Evolutionary conservation across 2,113 vertebrate genomes (phyloP), one percentile per base, ranked within the genome.

Genomic region (Grammomys dolichurus): DNA sequence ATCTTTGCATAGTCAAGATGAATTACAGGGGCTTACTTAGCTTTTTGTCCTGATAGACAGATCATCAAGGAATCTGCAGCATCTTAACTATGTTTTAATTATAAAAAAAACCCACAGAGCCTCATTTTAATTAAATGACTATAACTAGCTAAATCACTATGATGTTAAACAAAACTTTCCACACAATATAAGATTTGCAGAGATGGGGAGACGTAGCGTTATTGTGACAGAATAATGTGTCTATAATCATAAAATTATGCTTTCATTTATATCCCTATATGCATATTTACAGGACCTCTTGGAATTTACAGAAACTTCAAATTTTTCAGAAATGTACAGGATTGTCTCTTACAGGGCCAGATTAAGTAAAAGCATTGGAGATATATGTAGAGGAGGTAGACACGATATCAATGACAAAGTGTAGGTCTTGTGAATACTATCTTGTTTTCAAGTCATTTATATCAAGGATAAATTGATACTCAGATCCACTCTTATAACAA

Each of bases 31-130:
- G 9, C 33, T 54, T 11, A 81, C 22, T 36, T 14, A 90, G 22
- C 31, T 56, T 2, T 14, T 3, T 11, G 14, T 60, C 19, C n/a
- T 67, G 20, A 91, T 40, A n/a, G 19, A 14, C 33, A 67, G 58
- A 58, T 7, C 19, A 90, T 56, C 58, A 77, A 51, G 63, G 16
- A 85, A 43, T 60, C 46, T 63, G 12, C 43, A 33, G 9, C 12
- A 28, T 82, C 19, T 58, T 95, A 94, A 51, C 77, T 82, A 51
- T 36, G 33, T 4, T 88, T 81, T 75, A 88, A 91, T 91, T 90
- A 87, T n/a, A 90, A 3, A 63, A 63, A 56, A 24, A 89, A 51
- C 43, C 69, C 73, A 46, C 36, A 19, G 7, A 89, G 8, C 17
- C 58, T 65, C 8, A 36, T 77, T 93, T 73, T 80, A 94, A 81